phyloP scores from a whole-genome alignment of 92 coral and sea anemone genomes.

The Porites lobata region DNA sequence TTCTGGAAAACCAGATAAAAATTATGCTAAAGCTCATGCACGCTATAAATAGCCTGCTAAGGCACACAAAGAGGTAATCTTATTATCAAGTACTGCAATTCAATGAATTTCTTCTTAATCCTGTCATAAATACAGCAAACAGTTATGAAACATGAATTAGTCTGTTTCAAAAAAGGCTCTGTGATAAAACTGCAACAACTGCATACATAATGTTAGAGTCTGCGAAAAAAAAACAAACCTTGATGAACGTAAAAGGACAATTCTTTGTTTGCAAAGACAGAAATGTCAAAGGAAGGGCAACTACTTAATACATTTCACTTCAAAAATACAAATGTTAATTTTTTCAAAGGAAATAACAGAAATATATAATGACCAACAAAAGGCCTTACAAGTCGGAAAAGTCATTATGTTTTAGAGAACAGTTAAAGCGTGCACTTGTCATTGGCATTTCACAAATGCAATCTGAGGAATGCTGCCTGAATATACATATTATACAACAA shows the following conservation, averaged over 20 bases:
- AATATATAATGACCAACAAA: not conserved
- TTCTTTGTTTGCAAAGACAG: constrained; percentile 3
- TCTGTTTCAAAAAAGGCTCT: not conserved
- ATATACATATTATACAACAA: not conserved
- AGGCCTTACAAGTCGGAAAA: not conserved
- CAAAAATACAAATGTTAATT: no score
- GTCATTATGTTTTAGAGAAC: not conserved
- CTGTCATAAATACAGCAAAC: not conserved
- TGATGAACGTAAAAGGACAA: not conserved
- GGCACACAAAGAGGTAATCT: not conserved
- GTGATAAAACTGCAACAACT: no score
- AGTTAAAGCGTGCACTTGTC: not conserved
- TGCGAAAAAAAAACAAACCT: not conserved
- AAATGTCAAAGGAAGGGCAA: not conserved
- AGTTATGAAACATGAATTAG: not conserved
- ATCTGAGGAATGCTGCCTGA: constrained; percentile 37
- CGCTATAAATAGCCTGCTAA: not conserved
- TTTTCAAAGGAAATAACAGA: no score
- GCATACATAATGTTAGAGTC: no score
- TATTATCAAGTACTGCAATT: not conserved
- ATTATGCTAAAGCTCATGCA: not conserved
- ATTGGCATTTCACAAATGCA: constrained; percentile 34
- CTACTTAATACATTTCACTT: no score
- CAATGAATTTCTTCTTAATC: not conserved
- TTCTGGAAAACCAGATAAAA: not conserved